Conservation (phyloP, 1,140 invertebrate genomes). For the Saccostrea cuccullata region DNA sequence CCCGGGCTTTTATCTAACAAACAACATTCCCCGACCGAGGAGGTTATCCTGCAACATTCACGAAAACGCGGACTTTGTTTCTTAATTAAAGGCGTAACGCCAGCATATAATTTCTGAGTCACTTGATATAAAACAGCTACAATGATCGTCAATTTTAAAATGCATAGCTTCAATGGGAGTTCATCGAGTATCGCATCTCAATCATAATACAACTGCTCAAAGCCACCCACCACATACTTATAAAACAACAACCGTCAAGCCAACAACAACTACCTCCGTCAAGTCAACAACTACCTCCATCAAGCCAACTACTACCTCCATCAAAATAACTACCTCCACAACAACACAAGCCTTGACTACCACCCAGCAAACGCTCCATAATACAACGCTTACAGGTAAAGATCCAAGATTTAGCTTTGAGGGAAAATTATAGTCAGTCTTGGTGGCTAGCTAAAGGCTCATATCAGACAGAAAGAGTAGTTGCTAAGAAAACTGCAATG, state of each 20-base stretch:
- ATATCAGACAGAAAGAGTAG: too few species aligned
- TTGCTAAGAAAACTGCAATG: too few species aligned
- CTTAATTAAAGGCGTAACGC: too few species aligned
- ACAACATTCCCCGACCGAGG: too few species aligned
- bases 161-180: background rate
- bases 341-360: background rate
- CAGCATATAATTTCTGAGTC: background rate
- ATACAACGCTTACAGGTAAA: background rate
- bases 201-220: background rate
- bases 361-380: background rate
- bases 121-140: background rate
- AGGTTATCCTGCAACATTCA: too few species aligned
- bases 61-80: too few species aligned
- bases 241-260: background rate
- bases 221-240: background rate
- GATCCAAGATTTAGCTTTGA: too few species aligned
- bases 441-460: too few species aligned
- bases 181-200: background rate
- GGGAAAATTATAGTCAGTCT: too few species aligned
- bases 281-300: too few species aligned
- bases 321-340: background rate
- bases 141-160: background rate
- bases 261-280: background rate
- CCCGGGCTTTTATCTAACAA: too few species aligned
- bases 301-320: background rate